Evolutionary conservation across 2,113 vertebrate genomes (phyloP).

Genomic region (Phalacrocorax aristotelis): DNA sequence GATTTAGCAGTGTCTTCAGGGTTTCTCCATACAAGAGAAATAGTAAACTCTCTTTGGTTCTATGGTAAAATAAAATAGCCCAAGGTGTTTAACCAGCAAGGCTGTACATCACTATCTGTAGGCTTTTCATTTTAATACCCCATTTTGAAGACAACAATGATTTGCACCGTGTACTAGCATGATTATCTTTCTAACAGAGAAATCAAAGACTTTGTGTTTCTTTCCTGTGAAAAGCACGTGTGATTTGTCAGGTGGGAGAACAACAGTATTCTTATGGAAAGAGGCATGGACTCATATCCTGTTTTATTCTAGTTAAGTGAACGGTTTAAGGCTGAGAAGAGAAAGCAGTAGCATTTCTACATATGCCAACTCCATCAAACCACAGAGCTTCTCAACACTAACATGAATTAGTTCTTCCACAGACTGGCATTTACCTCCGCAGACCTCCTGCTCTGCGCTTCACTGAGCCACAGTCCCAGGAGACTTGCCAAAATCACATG

Average conservation of each 20-base stretch:
- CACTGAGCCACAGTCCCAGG: background rate
- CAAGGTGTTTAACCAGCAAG: background rate
- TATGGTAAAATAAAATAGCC: background rate
- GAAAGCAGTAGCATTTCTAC: background rate
- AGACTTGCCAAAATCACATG: background rate
- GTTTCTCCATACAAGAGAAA: background rate
- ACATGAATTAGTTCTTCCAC: background rate
- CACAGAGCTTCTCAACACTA: background rate
- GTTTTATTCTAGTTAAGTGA: background rate
- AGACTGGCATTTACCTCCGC: background rate
- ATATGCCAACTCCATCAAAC: background rate
- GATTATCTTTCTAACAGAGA: background rate
- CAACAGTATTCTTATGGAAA: background rate
- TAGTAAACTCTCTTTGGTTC: background rate
- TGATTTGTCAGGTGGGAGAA: background rate
- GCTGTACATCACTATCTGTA: background rate
- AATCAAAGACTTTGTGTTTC: background rate
- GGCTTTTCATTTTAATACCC: background rate
- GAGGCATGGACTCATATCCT: background rate
- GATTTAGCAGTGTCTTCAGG: background rate
- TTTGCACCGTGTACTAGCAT: background rate
- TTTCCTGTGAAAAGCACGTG: background rate
- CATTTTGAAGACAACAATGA: background rate
- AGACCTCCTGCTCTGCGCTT: background rate
- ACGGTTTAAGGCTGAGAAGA: background rate